Percentiles rank a stretch among this genome's conserved stretches.
phyloP scores from a whole-genome alignment of 1,140 invertebrate genomes.

The Heliconius himera region DNA sequence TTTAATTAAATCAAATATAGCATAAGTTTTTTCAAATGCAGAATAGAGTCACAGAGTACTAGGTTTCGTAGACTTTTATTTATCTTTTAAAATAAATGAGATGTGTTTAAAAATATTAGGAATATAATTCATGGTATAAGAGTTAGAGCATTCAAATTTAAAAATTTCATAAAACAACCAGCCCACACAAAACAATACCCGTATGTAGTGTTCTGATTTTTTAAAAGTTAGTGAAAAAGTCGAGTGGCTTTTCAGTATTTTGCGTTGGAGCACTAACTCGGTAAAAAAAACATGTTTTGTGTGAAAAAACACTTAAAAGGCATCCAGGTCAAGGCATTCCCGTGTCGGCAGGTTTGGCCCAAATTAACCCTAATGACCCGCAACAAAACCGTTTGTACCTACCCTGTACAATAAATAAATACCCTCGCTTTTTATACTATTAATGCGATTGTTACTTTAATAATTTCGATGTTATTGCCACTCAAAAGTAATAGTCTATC shows the following conservation, averaged over 20 bases:
- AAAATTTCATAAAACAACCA: neutral
- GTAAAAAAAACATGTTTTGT: conserved; percentile 34
- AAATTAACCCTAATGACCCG: conserved; percentile 50
- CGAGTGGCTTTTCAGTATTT: conserved; percentile 10
- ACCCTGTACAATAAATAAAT: conserved; percentile 28
- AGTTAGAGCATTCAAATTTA: neutral
- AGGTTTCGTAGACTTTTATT: neutral
- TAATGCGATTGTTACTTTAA: conserved; percentile 44
- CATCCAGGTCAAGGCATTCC: conserved; percentile 37
- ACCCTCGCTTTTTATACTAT: conserved; percentile 40
- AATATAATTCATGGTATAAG: neutral
- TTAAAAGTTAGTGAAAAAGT: conserved; percentile 11
- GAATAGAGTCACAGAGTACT: neutral
- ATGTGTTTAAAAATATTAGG: neutral
- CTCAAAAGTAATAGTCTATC: conserved; percentile 17
- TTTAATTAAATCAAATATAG: neutral
- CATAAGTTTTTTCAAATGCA: neutral
- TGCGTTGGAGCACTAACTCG: conserved; percentile 19
- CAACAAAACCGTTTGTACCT: conserved; percentile 40
- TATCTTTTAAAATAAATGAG: neutral
- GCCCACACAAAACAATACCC: neutral
- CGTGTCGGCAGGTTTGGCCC: conserved; percentile 37
- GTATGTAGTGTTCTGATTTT: neutral
- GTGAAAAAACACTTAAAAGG: conserved; percentile 35
- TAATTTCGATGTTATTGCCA: conserved; percentile 25